These are phyloP conservation scores for Callorhinus ursinus DNA, from an alignment of 2,113 vertebrate genomes.

Conservation along the genomic window DNA sequence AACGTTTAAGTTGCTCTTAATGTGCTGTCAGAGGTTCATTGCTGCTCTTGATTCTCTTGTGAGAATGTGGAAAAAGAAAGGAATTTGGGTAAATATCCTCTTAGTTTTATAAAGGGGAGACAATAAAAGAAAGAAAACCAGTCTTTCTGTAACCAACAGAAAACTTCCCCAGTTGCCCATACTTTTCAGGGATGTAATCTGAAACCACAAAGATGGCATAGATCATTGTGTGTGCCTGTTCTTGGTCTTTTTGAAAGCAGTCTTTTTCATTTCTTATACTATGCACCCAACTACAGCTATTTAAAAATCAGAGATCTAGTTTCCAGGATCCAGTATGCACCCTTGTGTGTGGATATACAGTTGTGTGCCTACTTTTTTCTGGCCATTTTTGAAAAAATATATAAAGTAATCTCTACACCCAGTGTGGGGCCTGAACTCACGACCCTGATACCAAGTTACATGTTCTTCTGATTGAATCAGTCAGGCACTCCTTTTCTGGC, in stretches of 20 bases:
- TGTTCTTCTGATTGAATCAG: neutral
- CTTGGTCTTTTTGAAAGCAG: neutral
- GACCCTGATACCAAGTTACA: neutral
- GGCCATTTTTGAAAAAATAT: neutral
- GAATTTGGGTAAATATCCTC: conserved; percentile 29
- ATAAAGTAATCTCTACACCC: neutral
- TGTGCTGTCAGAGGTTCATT: neutral
- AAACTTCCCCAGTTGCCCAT: neutral
- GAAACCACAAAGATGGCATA: neutral
- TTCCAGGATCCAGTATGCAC: neutral
- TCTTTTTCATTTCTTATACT: neutral
- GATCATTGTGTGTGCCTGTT: neutral
- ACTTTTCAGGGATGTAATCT: neutral
- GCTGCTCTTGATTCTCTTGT: neutral
- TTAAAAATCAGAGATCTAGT: conserved; percentile 2
- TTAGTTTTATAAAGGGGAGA: conserved; percentile 1
- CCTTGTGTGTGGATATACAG: neutral
- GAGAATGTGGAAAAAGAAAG: neutral
- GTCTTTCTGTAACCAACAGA: neutral
- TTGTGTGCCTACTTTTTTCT: neutral
- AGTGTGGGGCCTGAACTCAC: neutral
- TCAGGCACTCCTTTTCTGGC: neutral
- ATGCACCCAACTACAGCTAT: neutral
- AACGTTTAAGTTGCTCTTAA: neutral
- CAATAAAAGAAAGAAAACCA: neutral